Evolutionary conservation across 2,888 invertebrate species (phyloP), one percentile per base, ranked within the genome.

Genomic region (Terebella lapidaria): DNA sequence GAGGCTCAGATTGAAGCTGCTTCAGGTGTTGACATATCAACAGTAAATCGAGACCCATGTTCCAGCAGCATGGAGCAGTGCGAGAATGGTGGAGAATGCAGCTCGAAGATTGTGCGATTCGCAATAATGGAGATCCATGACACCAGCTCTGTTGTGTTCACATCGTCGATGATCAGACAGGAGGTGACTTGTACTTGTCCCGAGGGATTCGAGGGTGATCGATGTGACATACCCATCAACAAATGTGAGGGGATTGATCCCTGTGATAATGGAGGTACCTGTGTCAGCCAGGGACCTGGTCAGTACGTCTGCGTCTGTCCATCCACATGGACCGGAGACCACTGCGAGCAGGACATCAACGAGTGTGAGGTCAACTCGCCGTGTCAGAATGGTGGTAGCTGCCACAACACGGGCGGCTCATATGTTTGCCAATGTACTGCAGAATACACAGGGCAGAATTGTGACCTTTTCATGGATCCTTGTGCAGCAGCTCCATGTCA

Each of bases 261-360:
- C 0, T 99, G 97, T 77, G 92, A 94, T 75, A 88, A 89, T 0
- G 94, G 93, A 70, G 93, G 95, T 24, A 90, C 91, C 72, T 97
- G 96, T 78, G 60, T 59, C 28, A 62, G 57, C 5, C 93, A 92
- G 71, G 95, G 95, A 53, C 91, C 92, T 76, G 95, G 95, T 3
- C 90, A 91, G 20, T 95, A 92, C 81, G 25, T 92, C 2, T 96
- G 96, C 81, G 91, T 92, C 58, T 96, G 96, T 74, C 92, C 94
- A 26, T 88, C 89, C 2, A 95, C 95, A 1, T 95, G 89, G 83
- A 91, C 91, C 79, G 95, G 95, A 3, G 84, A 89, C 45, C 90
- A 94, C 79, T 69, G 69, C 35, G 91, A 92, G 10, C 89, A 91
- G 76, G 96, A 96, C 75, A 91, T 95, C 72, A 88, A 96, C 76